Percentiles rank a stretch among this genome's conserved stretches.
These are phyloP conservation scores for Chionomys nivalis DNA, from an alignment of 2,113 vertebrate genomes.

Conservation along the genomic window DNA sequence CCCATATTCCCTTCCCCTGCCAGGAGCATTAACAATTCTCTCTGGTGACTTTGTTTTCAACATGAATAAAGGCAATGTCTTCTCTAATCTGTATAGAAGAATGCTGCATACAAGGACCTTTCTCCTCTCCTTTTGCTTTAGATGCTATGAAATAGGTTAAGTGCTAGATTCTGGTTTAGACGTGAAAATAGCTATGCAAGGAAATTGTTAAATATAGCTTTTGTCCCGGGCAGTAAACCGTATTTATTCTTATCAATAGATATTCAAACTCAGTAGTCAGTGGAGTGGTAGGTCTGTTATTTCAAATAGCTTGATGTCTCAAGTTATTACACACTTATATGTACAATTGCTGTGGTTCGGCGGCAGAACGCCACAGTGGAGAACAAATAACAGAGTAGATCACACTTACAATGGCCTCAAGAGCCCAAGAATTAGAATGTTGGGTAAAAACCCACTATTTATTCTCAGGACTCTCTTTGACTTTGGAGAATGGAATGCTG, in stretches of 20 bases:
- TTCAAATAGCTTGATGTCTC: not conserved
- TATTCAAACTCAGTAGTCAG: constrained; percentile 8
- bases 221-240: not conserved
- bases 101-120: not conserved
- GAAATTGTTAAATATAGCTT: constrained; percentile 9
- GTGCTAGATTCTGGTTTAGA: not conserved
- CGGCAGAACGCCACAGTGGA: not conserved
- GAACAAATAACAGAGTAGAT: constrained; percentile 39
- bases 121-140: constrained; percentile 17
- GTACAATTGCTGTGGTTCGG: not conserved
- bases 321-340: not conserved
- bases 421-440: not conserved
- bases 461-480: not conserved
- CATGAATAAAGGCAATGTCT: not conserved
- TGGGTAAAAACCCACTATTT: not conserved
- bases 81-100: constrained; percentile 6
- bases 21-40: not conserved
- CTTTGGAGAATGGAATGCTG: not conserved
- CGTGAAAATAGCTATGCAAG: not conserved
- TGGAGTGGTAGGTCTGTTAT: not conserved
- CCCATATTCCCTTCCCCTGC: not conserved
- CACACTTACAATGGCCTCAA: constrained; percentile 15
- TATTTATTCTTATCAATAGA: not conserved
- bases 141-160: constrained; percentile 1
- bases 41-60: not conserved